phyloP scores from a whole-genome alignment of 2,888 invertebrate genomes.

The Eristalinus aeneus region DNA sequence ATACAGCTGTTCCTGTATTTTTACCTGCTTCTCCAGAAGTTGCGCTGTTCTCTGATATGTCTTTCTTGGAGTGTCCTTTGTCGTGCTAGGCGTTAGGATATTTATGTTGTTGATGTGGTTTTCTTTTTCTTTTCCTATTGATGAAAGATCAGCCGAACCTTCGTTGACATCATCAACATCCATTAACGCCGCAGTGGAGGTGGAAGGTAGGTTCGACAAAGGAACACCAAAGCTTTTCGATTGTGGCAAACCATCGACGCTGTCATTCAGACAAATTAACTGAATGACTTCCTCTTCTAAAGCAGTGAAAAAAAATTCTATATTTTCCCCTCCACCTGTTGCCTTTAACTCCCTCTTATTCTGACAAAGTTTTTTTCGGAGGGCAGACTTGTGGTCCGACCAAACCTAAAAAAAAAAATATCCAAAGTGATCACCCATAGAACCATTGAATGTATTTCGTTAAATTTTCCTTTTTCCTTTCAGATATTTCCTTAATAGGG shows the following conservation, averaged over 20 bases:
- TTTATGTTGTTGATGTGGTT: too few relatives aligned
- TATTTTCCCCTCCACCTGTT: not conserved
- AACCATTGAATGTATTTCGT: too few relatives aligned
- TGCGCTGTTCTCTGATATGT: too few relatives aligned
- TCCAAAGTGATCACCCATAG: too few relatives aligned
- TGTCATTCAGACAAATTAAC: not conserved
- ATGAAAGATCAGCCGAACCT: too few relatives aligned
- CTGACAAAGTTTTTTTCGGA: not conserved
- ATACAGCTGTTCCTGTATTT: too few relatives aligned
- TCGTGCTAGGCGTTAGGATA: too few relatives aligned
- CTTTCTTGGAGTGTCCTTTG: too few relatives aligned
- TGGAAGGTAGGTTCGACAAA: not conserved
- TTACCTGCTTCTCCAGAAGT: too few relatives aligned
- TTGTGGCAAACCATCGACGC: conserved; percentile 1
- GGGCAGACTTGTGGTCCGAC: not conserved
- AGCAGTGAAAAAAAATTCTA: not conserved
- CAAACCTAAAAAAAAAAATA: not conserved
- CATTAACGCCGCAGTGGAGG: not conserved
- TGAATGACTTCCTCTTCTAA: not conserved
- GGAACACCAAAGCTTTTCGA: not conserved
- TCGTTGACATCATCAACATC: not conserved
- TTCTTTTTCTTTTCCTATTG: too few relatives aligned
- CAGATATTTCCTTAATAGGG: too few relatives aligned
- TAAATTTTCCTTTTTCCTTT: too few relatives aligned
- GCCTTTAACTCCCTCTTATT: not conserved